Evolutionary conservation across 2,888 invertebrate genomes (phyloP).

Genomic region (Epinotia bilunana): DNA sequence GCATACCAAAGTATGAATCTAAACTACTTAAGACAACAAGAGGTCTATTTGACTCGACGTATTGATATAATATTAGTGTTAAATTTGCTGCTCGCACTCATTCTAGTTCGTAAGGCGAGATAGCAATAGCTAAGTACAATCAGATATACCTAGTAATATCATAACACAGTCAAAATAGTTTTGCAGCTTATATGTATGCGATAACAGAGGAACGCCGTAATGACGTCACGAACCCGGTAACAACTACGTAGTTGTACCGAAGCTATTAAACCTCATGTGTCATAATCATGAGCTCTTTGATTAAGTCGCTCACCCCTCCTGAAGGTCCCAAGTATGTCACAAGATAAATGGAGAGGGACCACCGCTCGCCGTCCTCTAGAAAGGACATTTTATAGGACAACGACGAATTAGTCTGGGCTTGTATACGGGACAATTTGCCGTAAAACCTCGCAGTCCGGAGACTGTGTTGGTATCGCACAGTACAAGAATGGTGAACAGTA

Average conservation of each 20-base stretch:
- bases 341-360: slow-evolving; percentile 21
- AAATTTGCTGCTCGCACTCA: too few relatives aligned
- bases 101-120: too few relatives aligned
- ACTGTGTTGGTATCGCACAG: slow-evolving; percentile 48
- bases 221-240: too few relatives aligned
- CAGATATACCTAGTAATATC: too few relatives aligned
- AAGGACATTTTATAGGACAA: slow-evolving; percentile 43
- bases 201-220: too few relatives aligned
- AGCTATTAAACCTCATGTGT: too few relatives aligned
- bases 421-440: slow-evolving; percentile 55
- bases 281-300: too few relatives aligned
- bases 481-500: background rate
- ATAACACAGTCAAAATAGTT: too few relatives aligned
- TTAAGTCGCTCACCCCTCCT: background rate
- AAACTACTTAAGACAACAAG: background rate
- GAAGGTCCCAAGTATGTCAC: slow-evolving; percentile 5
- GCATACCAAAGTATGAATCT: background rate
- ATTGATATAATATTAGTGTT: background rate
- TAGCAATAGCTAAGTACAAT: too few relatives aligned
- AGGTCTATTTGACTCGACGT: background rate
- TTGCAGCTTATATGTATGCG: too few relatives aligned
- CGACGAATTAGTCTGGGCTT: slow-evolving; percentile 38
- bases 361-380: slow-evolving; percentile 11
- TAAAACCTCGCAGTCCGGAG: slow-evolving; percentile 58
- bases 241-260: too few relatives aligned